Conservation (phyloP, 1,140 invertebrate genomes). For the Oscheius sp. region DNA sequence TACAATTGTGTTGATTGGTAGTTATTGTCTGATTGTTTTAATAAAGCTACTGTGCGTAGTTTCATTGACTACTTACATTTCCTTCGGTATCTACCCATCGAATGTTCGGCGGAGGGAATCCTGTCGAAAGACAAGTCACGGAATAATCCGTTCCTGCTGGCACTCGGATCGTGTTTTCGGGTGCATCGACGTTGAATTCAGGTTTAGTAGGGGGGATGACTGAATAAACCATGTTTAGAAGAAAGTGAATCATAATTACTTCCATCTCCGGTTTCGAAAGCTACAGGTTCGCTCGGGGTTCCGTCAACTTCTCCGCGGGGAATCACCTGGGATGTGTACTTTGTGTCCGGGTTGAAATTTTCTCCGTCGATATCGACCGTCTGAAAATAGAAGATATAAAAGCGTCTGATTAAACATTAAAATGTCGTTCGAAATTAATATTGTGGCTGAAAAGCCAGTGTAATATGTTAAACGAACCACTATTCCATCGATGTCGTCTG, state of each 20-base stretch:
- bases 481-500: constrained; percentile 39
- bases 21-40: constrained; percentile 2
- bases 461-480: neutral
- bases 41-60: neutral
- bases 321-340: constrained; percentile 54
- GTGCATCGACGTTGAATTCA: constrained; percentile 55
- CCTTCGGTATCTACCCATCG: constrained; percentile 56
- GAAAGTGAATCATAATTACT: constrained; percentile 25
- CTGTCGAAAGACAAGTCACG: constrained; percentile 54
- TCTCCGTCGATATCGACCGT: constrained; percentile 52
- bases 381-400: constrained; percentile 5
- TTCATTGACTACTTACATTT: constrained; percentile 47
- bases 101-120: constrained; percentile 51
- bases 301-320: constrained; percentile 55
- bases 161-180: constrained; percentile 53
- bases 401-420: neutral
- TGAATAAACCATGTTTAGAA: constrained; percentile 30
- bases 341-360: constrained; percentile 60
- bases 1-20: neutral
- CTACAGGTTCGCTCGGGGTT: constrained; percentile 42
- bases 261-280: constrained; percentile 51
- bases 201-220: constrained; percentile 56
- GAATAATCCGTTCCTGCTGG: constrained; percentile 60
- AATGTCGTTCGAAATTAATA: neutral
- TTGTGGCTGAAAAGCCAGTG: neutral